Percentiles rank a stretch among this genome's conserved stretches.
phyloP scores from a whole-genome alignment of 2,113 vertebrate species.

The Periophthalmus modestus region DNA sequence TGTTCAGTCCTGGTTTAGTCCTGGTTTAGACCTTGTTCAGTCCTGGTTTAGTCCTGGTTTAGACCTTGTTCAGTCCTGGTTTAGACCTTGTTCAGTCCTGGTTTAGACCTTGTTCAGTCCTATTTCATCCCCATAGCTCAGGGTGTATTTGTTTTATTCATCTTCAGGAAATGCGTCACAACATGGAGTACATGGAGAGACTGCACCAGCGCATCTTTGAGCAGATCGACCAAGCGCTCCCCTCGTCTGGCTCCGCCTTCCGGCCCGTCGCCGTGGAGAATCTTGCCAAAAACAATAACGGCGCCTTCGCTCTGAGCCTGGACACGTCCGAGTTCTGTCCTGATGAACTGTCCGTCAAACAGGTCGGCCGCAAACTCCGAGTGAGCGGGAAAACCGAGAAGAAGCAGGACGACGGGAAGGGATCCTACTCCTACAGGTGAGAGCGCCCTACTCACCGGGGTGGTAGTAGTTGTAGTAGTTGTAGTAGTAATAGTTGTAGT shows the following conservation, averaged over 20 bases:
- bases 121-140: background rate
- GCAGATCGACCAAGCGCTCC: conserved; percentile 66
- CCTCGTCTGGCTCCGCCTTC: conserved; percentile 32
- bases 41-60: background rate
- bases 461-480: too few relatives aligned
- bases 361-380: conserved; percentile 77
- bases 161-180: conserved; percentile 73
- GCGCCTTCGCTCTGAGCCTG: conserved; percentile 69
- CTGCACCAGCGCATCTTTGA: conserved; percentile 77
- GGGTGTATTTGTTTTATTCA: background rate
- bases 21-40: background rate
- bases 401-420: conserved; percentile 73
- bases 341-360: conserved; percentile 74
- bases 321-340: conserved; percentile 75
- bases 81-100: background rate
- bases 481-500: too few relatives aligned
- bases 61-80: background rate
- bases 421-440: conserved; percentile 67
- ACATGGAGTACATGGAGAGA: conserved; percentile 73
- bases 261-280: conserved; percentile 69
- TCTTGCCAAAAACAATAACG: conserved; percentile 30
- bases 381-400: conserved; percentile 77
- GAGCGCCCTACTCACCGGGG: too few relatives aligned
- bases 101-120: background rate
- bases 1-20: background rate